Conservation (phyloP, 2,888 invertebrate genomes). For the Diaperis boleti region DNA sequence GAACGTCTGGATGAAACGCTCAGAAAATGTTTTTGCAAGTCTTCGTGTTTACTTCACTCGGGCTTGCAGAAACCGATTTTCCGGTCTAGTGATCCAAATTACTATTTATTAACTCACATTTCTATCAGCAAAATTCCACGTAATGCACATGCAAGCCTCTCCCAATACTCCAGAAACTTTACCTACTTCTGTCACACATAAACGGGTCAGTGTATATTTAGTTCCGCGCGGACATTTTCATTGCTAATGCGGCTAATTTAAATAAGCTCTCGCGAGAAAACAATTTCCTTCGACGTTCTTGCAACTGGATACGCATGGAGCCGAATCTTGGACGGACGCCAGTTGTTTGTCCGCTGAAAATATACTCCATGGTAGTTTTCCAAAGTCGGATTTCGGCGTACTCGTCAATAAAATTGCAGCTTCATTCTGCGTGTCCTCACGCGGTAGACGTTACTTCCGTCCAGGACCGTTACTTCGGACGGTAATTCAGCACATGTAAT, state of each 20-base stretch:
- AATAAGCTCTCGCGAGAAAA: slow-evolving; percentile 24
- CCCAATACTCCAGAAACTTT: slow-evolving; percentile 1
- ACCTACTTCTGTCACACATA: slow-evolving; percentile 25
- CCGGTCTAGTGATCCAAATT: no score
- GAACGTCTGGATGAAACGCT: no score
- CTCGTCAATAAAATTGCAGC: no score
- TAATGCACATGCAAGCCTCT: slow-evolving; percentile 1
- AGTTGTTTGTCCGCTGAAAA: slow-evolving; percentile 21
- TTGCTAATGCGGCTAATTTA: slow-evolving; percentile 29
- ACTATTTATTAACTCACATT: no score
- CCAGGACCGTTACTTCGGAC: not conserved
- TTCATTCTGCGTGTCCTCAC: no score
- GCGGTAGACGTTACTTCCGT: slow-evolving; percentile 4
- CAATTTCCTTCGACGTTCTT: slow-evolving; percentile 8
- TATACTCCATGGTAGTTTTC: slow-evolving; percentile 14
- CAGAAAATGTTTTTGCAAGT: no score
- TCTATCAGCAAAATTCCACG: not conserved
- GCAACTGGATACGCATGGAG: slow-evolving; percentile 16
- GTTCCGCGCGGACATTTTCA: not conserved
- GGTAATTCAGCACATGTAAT: slow-evolving; percentile 32
- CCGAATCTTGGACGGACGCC: slow-evolving; percentile 22
- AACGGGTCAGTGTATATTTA: slow-evolving; percentile 36
- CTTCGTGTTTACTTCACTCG: no score
- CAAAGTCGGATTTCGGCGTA: slow-evolving; percentile 7
- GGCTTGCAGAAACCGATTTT: no score